Evolutionary conservation across 1,140 invertebrate species (phyloP), one percentile per base, ranked within the genome.

Genomic region (Littorina saxatilis): DNA sequence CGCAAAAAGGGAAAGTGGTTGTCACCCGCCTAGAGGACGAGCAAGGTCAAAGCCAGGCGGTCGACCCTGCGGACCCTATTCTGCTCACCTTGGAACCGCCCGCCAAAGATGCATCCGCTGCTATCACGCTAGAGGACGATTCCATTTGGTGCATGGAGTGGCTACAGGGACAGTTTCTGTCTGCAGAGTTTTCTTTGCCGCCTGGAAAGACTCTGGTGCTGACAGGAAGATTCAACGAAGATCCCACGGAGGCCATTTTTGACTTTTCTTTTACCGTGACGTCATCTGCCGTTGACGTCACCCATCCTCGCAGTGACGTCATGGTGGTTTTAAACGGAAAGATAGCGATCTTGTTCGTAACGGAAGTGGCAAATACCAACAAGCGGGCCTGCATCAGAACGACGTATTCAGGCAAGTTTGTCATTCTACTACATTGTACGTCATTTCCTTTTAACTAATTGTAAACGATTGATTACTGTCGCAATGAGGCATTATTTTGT

Each of bases 211-310:
- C 13, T 27, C 58, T 78, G 3, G 1, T 23, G 17, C 1, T 78
- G 37, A 23, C 37, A 0, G 76, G 76, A 3, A 20, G 58, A 11
- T 58, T 78, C 27, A 58, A 29, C 15, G 55, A 43, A 11, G 32
- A 2, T 15, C 76, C 76, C 23, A 78, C 76, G 0, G 55, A 61
- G 3, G 52, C 32, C 37, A 23, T 78, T 37, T 78, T 29, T 9
- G 76, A 78, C 15, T 78, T 78, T 39, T 1, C 17, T 9, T 32
- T 37, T 58, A 11, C 47, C n/a, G 76, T 78, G 55, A 78, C 76
- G 55, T 43, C 74, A 35, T 52, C 55, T 23, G 58, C 35, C 5
- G 52, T 61, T 5, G 4, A 13, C 23, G 55, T 66, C 20, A 78
- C 55, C 2, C 76, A 66, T 27, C 11, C 76, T 23, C 58, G 52